Evolutionary conservation across 2,888 invertebrate species (phyloP).

Genomic region (Pegoplata infirma): DNA sequence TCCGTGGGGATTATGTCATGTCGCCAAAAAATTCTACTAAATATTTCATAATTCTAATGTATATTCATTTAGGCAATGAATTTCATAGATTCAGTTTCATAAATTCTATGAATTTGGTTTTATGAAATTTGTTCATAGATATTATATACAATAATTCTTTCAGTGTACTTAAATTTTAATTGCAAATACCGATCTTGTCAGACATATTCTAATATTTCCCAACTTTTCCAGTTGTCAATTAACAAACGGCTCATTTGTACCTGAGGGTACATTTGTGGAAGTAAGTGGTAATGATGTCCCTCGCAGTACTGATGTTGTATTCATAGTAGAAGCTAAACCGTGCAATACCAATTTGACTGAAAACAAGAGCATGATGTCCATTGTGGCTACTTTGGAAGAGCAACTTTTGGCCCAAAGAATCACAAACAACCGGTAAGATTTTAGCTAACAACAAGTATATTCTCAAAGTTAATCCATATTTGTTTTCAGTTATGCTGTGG

Average conservation of each 20-base stretch:
- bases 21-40: too few species aligned
- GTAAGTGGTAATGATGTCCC: conserved; percentile 81
- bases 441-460: not conserved
- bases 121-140: too few species aligned
- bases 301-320: conserved; percentile 89
- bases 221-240: conserved; percentile 82
- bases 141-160: too few species aligned
- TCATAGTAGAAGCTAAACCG: conserved; percentile 90
- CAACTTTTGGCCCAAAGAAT: conserved; percentile 83
- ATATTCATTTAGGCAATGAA: too few species aligned
- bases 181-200: too few species aligned
- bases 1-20: too few species aligned
- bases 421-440: conserved; percentile 83
- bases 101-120: too few species aligned
- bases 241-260: conserved; percentile 83
- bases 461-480: not conserved
- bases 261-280: conserved; percentile 87
- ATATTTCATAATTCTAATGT: too few species aligned
- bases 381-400: conserved; percentile 84
- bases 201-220: too few species aligned
- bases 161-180: too few species aligned
- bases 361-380: conserved; percentile 83
- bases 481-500: conserved; percentile 84
- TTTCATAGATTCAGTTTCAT: too few species aligned
- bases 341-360: conserved; percentile 87